These are phyloP conservation scores for Drosophila falleni DNA, from an alignment of 2,888 invertebrate genomes.

Conservation along the genomic window DNA sequence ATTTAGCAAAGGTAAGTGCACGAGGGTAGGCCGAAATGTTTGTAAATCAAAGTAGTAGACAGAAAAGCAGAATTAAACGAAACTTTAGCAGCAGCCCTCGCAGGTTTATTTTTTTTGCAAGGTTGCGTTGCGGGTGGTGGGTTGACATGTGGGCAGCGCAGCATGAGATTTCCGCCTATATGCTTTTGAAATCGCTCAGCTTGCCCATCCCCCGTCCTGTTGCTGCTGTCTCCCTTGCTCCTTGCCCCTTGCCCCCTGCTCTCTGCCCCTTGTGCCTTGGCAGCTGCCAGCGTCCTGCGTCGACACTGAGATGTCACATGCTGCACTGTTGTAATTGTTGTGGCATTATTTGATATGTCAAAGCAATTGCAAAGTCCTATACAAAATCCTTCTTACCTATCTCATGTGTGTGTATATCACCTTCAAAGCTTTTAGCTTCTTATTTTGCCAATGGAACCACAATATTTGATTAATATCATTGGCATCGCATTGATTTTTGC, in stretches of 20 bases:
- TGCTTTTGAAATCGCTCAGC: conserved; percentile 57
- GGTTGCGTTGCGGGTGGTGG: conserved; percentile 43
- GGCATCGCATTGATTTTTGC: conserved; percentile 57
- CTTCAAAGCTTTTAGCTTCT: conserved; percentile 57
- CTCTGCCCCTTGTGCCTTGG: conserved; percentile 1
- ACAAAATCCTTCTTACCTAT: conserved; percentile 44
- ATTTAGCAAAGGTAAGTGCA: conserved; percentile 39
- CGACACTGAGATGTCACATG: conserved; percentile 49
- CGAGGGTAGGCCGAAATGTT: conserved; percentile 36
- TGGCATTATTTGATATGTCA: conserved; percentile 82
- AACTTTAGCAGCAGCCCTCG: conserved; percentile 31
- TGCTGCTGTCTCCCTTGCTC: not conserved
- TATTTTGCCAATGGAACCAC: conserved; percentile 66
- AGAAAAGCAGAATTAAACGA: fast-evolving
- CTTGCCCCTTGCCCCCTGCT: not conserved
- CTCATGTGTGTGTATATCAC: conserved; percentile 16
- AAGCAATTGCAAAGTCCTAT: conserved; percentile 72
- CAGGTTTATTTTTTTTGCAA: conserved; percentile 11
- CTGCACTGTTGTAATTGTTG: conserved; percentile 75
- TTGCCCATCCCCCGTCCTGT: conserved; percentile 1
- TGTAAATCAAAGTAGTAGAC: not conserved
- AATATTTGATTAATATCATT: conserved; percentile 79
- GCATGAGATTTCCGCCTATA: conserved; percentile 66
- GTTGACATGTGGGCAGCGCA: conserved; percentile 66
- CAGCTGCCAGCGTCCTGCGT: conserved; percentile 3